Conservation (phyloP, 2,888 invertebrate genomes). For the Acleris holmiana region DNA sequence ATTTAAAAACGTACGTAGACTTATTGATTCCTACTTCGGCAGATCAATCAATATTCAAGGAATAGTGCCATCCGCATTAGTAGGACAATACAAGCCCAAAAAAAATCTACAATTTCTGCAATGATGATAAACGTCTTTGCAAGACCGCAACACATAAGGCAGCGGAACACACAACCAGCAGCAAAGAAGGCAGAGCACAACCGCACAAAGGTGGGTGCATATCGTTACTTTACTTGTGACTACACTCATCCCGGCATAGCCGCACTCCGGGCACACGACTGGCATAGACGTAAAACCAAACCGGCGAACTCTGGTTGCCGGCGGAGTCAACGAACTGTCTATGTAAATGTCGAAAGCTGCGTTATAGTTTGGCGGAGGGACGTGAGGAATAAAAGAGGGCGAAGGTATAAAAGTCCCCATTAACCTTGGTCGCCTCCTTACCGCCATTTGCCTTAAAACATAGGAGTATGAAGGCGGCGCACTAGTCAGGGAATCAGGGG, state of each 20-base stretch:
- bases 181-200: slow-evolving; percentile 68
- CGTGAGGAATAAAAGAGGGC: slow-evolving; percentile 71
- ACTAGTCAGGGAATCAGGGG: slow-evolving; percentile 70
- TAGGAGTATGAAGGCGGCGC: slow-evolving; percentile 78
- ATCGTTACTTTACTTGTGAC: slow-evolving; percentile 65
- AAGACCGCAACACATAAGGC: slow-evolving; percentile 73
- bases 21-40: background rate
- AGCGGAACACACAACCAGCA: slow-evolving; percentile 77
- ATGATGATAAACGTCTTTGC: slow-evolving; percentile 78
- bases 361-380: slow-evolving; percentile 74
- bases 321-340: slow-evolving; percentile 60
- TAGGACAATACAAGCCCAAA: slow-evolving; percentile 75
- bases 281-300: slow-evolving; percentile 70
- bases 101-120: slow-evolving; percentile 72
- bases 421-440: slow-evolving; percentile 64
- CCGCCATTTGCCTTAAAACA: slow-evolving; percentile 70
- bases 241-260: slow-evolving; percentile 66
- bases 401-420: slow-evolving; percentile 78
- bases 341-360: slow-evolving; percentile 76
- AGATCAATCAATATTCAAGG: background rate
- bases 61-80: slow-evolving; percentile 60
- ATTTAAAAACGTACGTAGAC: background rate
- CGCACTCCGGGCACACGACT: slow-evolving; percentile 71
- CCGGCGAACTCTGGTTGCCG: slow-evolving; percentile 57
- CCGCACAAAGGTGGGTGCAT: slow-evolving; percentile 74